These are phyloP conservation scores for Conomelus anceps DNA, from an alignment of 2,888 invertebrate genomes.

Conservation along the genomic window DNA sequence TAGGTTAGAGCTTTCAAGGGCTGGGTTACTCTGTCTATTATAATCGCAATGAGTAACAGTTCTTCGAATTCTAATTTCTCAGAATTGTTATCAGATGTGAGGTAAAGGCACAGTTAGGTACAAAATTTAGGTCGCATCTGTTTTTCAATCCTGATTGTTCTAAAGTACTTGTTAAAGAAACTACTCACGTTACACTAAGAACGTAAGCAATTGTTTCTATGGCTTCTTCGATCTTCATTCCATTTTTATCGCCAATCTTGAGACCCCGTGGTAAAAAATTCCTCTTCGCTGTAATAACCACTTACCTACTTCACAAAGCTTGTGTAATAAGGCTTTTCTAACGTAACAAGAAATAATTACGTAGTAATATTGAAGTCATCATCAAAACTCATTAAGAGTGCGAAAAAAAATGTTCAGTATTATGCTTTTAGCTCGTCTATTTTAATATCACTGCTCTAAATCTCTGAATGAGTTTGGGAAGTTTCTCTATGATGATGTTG, in stretches of 20 bases:
- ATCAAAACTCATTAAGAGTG: not conserved
- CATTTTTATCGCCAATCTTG: not conserved
- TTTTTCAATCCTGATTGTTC: not conserved
- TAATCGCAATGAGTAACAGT: not conserved
- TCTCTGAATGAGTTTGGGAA: not conserved
- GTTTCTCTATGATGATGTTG: not conserved
- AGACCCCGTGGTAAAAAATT: not conserved
- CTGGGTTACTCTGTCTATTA: not conserved
- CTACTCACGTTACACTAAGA: not conserved
- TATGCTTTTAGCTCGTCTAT: not conserved
- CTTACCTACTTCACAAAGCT: not conserved
- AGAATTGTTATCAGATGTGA: not conserved
- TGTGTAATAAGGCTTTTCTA: not conserved
- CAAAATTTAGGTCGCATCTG: not conserved
- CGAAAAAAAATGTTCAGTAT: not conserved
- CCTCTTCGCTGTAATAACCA: not conserved
- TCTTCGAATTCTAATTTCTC: not conserved
- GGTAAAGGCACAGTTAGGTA: not conserved
- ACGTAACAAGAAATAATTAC: not conserved
- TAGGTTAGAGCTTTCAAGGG: not conserved
- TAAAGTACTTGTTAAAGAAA: not conserved
- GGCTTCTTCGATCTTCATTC: not conserved
- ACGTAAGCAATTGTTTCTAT: not conserved
- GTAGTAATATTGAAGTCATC: not conserved
- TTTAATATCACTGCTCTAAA: not conserved